Percentiles rank a stretch among this genome's conserved stretches.
phyloP scores from a whole-genome alignment of 2,888 invertebrate species.

The Tortricodes alternella region DNA sequence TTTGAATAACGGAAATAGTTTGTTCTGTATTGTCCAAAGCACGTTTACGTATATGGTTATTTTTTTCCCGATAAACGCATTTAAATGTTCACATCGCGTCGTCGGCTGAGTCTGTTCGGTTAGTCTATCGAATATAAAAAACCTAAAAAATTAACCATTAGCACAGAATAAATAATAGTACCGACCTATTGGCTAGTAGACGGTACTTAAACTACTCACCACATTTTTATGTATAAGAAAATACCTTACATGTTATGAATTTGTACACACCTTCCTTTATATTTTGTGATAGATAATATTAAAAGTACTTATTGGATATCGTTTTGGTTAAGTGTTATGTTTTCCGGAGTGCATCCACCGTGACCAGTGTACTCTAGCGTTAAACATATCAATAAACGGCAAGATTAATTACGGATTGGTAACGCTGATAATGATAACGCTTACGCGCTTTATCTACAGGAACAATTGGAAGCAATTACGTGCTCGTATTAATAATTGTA shows the following conservation, averaged over 20 bases:
- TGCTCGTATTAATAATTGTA: not conserved
- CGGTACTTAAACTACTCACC: too few species aligned
- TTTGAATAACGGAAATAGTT: not conserved
- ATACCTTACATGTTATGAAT: too few species aligned
- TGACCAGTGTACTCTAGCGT: conserved; percentile 43
- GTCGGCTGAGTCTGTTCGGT: too few species aligned
- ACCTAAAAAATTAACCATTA: too few species aligned
- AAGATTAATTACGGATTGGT: conserved; percentile 49
- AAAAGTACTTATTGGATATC: conserved; percentile 6
- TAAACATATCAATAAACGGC: conserved; percentile 55
- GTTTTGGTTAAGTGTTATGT: conserved; percentile 10
- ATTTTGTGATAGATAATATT: too few species aligned
- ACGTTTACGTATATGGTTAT: not conserved
- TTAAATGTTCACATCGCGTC: too few species aligned
- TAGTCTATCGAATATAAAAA: too few species aligned
- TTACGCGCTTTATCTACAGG: conserved; percentile 48
- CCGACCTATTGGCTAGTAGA: too few species aligned
- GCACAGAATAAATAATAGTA: too few species aligned
- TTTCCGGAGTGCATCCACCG: conserved; percentile 47
- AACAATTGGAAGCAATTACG: conserved; percentile 42
- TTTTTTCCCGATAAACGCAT: too few species aligned
- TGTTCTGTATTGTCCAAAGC: not conserved
- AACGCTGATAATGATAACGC: conserved; percentile 52
- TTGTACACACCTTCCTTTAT: too few species aligned
- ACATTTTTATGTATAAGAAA: too few species aligned